Percentiles rank a stretch among this genome's conserved stretches.
phyloP scores from a whole-genome alignment of 2,888 invertebrate species.

The Melanchra persicariae region DNA sequence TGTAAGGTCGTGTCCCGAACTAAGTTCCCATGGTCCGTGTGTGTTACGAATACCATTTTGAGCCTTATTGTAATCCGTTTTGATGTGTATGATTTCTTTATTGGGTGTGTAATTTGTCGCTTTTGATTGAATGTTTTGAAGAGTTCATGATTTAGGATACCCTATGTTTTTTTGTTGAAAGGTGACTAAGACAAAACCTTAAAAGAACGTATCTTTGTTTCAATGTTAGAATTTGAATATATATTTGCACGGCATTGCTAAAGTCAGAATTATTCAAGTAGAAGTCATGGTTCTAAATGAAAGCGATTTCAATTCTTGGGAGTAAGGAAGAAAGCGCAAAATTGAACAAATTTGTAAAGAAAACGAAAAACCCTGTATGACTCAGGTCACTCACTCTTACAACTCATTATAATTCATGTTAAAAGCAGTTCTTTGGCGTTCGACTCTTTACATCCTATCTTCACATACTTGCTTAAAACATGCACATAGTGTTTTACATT shows the following conservation, averaged over 20 bases:
- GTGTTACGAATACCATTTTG: constrained; percentile 57
- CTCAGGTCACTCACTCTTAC: background rate
- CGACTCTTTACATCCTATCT: background rate
- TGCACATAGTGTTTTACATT: constrained; percentile 25
- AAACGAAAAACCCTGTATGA: rapidly evolving
- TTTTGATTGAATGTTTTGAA: constrained; percentile 47
- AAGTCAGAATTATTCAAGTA: too few relatives aligned
- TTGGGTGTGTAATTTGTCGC: constrained; percentile 57
- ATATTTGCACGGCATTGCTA: too few relatives aligned
- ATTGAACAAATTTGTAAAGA: background rate
- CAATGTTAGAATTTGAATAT: too few relatives aligned
- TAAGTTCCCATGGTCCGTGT: constrained; percentile 72
- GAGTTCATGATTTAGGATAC: constrained; percentile 8
- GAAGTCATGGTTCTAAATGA: too few relatives aligned
- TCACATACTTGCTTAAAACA: background rate
- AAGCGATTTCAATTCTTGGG: background rate
- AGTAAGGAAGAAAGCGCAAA: background rate
- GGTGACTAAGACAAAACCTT: constrained; percentile 1
- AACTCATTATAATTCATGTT: background rate
- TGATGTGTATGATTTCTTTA: constrained; percentile 69
- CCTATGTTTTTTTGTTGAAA: constrained; percentile 19
- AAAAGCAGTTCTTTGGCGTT: background rate
- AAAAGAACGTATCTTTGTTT: too few relatives aligned
- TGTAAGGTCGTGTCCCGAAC: constrained; percentile 71
- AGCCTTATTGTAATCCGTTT: constrained; percentile 51